Conservation (phyloP, 2,888 invertebrate genomes). For the Drosophila paracracens region DNA sequence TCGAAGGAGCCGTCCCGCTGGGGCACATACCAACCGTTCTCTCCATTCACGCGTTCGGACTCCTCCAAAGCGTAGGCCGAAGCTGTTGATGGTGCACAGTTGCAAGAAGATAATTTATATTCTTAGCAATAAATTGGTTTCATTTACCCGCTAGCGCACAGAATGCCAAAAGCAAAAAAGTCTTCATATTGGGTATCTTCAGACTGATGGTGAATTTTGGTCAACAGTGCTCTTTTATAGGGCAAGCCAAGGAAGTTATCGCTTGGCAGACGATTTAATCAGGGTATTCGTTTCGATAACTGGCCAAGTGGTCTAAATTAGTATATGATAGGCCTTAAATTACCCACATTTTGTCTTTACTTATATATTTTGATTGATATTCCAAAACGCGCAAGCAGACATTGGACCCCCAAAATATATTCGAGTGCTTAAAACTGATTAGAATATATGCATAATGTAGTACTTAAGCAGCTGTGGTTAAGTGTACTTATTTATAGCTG, state of each 20-base stretch:
- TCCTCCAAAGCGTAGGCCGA: conserved; percentile 56
- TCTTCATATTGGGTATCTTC: conserved; percentile 47
- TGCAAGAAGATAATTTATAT: not conserved
- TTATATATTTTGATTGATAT: conserved; percentile 14
- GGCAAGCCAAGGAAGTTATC: conserved; percentile 15
- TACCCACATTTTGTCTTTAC: conserved; percentile 1
- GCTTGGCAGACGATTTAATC: conserved; percentile 24
- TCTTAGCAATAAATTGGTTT: not conserved
- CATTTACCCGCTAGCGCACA: conserved; percentile 45
- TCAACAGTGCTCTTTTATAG: conserved; percentile 50
- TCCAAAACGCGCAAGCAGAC: conserved; percentile 20
- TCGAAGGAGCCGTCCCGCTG: conserved; percentile 60
- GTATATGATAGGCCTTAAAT: conserved; percentile 33
- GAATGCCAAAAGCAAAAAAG: conserved; percentile 50
- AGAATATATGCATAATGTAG: conserved; percentile 41
- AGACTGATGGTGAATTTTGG: conserved; percentile 23
- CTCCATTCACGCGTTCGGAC: conserved; percentile 63
- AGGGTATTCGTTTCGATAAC: conserved; percentile 10
- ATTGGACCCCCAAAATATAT: conserved; percentile 8
- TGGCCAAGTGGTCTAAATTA: conserved; percentile 22
- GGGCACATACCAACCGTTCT: conserved; percentile 76
- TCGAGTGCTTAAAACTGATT: conserved; percentile 44
- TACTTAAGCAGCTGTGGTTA: conserved; percentile 4
- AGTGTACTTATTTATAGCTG: not conserved
- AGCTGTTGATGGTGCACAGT: conserved; percentile 17